Conservation (phyloP, 2,113 vertebrate genomes). For the Lucifuga dentata region DNA sequence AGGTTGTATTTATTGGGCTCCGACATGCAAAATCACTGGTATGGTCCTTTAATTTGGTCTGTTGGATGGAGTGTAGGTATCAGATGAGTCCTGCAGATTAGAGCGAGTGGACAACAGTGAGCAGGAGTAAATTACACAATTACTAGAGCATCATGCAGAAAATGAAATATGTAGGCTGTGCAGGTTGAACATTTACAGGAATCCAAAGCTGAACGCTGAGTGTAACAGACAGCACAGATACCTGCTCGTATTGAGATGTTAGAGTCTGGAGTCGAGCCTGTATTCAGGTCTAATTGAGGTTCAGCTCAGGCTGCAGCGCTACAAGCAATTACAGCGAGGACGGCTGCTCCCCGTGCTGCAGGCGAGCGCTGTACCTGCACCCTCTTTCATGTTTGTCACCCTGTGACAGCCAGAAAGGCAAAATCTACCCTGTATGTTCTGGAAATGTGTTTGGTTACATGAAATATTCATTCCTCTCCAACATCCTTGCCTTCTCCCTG, state of each 20-base stretch:
- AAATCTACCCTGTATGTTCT: conserved; percentile 40
- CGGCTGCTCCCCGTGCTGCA: conserved; percentile 48
- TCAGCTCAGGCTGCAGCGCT: conserved; percentile 66
- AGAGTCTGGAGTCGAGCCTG: conserved; percentile 49
- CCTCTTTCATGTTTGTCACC: conserved; percentile 71
- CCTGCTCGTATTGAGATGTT: conserved; percentile 16
- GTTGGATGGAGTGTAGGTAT: conserved; percentile 44
- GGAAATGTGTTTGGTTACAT: conserved; percentile 74
- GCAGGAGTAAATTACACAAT: conserved; percentile 21
- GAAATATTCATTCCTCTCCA: conserved; percentile 75
- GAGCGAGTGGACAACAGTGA: conserved; percentile 3
- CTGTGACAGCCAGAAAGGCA: conserved; percentile 56
- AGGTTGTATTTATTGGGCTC: no score
- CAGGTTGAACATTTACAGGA: no score
- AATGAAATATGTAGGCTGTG: not conserved
- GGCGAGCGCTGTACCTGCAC: conserved; percentile 53
- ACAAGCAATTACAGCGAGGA: conserved; percentile 70
- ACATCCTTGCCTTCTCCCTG: conserved; percentile 31
- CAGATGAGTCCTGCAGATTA: conserved; percentile 53
- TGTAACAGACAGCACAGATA: conserved; percentile 20
- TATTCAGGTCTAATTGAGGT: conserved; percentile 67
- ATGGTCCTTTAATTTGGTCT: conserved; percentile 47
- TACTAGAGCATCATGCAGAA: no score
- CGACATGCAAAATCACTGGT: no score
- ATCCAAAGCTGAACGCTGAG: conserved; percentile 34